Conservation (phyloP, 2,113 vertebrate genomes). For the cat (Felis catus) region F.catus_Fca126_mat1.0 CM031429.1:65600501-65601000, state of each 20-base stretch:
- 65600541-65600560: slow-evolving; percentile 74
- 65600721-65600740: slow-evolving; percentile 63
- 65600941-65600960: background rate
- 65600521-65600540: slow-evolving; percentile 84
- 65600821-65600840: background rate
- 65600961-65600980: background rate
- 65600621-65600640: background rate
- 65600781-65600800: slow-evolving; percentile 88
- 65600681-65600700: slow-evolving; percentile 77
- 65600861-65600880: background rate
- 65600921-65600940: background rate
- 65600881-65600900: background rate
- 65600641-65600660: slow-evolving; percentile 71
- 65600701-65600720: background rate
- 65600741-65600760: slow-evolving; percentile 86
- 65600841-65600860: background rate
- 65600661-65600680: slow-evolving; percentile 79
- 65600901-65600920: background rate
- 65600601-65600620: background rate
- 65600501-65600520: slow-evolving; percentile 87
- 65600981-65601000: background rate
- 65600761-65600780: slow-evolving; percentile 81
- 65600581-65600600: background rate
- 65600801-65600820: slow-evolving; percentile 49
- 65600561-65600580: background rate